Conservation (phyloP, 2,113 vertebrate species). For the Lamprotornis superbus region DNA sequence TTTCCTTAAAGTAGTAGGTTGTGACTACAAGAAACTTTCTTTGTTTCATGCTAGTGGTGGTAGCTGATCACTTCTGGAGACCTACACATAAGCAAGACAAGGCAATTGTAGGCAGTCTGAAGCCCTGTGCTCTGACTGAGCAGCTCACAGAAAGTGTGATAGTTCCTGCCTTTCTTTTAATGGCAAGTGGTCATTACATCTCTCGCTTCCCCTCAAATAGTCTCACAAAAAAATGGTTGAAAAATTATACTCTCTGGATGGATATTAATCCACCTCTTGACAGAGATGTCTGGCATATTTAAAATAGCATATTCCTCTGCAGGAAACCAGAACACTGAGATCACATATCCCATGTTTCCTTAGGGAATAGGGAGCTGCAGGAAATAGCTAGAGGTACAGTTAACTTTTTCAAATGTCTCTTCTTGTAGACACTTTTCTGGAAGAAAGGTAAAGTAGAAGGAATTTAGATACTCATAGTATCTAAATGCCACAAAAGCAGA, state of each 20-base stretch:
- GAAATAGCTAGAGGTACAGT: background rate
- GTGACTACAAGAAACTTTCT: background rate
- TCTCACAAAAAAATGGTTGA: background rate
- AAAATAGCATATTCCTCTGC: background rate
- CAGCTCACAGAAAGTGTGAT: background rate
- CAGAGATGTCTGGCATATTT: background rate
- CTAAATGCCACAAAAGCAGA: background rate
- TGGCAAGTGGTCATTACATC: background rate
- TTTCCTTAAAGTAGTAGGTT: background rate
- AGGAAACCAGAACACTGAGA: background rate
- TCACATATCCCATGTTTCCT: background rate
- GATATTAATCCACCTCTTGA: background rate
- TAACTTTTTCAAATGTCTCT: background rate
- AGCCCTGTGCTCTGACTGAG: background rate
- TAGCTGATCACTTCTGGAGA: background rate
- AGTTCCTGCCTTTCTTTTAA: background rate
- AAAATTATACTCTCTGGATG: background rate
- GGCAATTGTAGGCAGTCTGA: background rate
- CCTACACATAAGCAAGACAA: background rate
- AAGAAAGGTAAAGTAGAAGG: background rate
- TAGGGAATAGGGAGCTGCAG: fast-evolving
- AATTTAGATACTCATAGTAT: background rate
- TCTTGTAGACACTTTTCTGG: background rate
- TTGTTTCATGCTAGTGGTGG: background rate
- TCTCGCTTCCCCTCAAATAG: background rate